Conservation (phyloP, 1,140 invertebrate genomes). For the Meteorus sp. region DNA sequence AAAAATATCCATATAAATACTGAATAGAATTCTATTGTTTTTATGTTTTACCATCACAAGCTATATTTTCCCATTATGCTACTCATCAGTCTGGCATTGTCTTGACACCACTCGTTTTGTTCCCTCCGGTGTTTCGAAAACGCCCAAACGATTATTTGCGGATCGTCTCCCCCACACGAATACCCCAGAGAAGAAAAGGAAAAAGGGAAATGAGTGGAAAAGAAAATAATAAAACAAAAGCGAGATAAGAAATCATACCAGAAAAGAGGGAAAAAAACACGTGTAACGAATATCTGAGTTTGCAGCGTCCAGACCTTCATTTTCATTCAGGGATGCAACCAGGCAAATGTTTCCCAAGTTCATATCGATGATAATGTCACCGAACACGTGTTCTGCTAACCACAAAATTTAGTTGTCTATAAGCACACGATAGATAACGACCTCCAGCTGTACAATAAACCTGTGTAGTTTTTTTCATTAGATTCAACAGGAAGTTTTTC, state of each 20-base stretch:
- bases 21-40: constrained; percentile 43
- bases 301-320: neutral
- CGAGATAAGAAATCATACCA: neutral
- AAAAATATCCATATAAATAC: constrained; percentile 38
- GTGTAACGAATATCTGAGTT: constrained; percentile 25
- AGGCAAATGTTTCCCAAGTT: neutral
- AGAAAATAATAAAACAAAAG: neutral
- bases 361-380: neutral
- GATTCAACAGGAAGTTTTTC: too few relatives aligned
- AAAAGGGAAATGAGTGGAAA: too few relatives aligned
- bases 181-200: neutral
- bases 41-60: too few relatives aligned
- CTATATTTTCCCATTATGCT: constrained; percentile 30
- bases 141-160: constrained; percentile 12
- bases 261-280: constrained; percentile 53
- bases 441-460: too few relatives aligned
- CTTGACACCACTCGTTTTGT: too few relatives aligned
- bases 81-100: neutral
- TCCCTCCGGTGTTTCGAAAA: too few relatives aligned
- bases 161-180: too few relatives aligned
- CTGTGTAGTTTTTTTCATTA: neutral
- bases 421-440: too few relatives aligned
- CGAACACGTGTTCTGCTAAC: neutral
- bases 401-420: neutral
- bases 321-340: neutral